Evolutionary conservation across 2,888 invertebrate genomes (phyloP).

Genomic region (Drosophila fungiperda): DNA sequence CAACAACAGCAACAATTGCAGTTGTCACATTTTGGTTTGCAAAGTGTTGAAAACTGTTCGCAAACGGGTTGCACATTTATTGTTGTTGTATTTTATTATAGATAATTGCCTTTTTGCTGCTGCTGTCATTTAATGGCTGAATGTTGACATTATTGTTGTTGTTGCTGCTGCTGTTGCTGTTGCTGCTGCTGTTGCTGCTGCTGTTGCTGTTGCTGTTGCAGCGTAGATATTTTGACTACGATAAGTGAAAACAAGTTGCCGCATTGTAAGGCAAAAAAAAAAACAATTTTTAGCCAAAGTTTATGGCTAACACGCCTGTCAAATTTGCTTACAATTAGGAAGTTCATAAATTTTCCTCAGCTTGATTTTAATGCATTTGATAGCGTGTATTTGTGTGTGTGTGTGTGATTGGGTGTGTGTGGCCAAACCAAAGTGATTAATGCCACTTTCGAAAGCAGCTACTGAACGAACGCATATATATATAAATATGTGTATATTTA

Average conservation of each 20-base stretch:
- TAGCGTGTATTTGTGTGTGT: neutral
- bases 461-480: constrained; percentile 34
- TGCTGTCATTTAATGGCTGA: constrained; percentile 62
- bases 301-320: constrained; percentile 72
- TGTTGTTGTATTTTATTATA: constrained; percentile 64
- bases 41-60: constrained; percentile 73
- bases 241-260: constrained; percentile 44
- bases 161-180: constrained; percentile 10
- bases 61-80: constrained; percentile 42
- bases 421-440: constrained; percentile 50
- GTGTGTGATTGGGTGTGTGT: constrained; percentile 20
- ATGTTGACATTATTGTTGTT: constrained; percentile 66
- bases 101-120: constrained; percentile 69
- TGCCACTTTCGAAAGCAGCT: constrained; percentile 64
- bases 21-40: constrained; percentile 68
- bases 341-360: constrained; percentile 65
- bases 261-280: constrained; percentile 7
- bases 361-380: constrained; percentile 25
- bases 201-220: constrained; percentile 10
- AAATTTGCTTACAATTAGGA: constrained; percentile 68
- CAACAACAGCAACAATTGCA: constrained; percentile 59
- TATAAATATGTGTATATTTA: neutral
- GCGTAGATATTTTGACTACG: constrained; percentile 42
- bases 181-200: constrained; percentile 39
- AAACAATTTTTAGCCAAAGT: constrained; percentile 40